Percentiles rank a stretch among this genome's conserved stretches.
Conservation (phyloP, 2,888 invertebrate genomes). For the Micropterix aruncella region DNA sequence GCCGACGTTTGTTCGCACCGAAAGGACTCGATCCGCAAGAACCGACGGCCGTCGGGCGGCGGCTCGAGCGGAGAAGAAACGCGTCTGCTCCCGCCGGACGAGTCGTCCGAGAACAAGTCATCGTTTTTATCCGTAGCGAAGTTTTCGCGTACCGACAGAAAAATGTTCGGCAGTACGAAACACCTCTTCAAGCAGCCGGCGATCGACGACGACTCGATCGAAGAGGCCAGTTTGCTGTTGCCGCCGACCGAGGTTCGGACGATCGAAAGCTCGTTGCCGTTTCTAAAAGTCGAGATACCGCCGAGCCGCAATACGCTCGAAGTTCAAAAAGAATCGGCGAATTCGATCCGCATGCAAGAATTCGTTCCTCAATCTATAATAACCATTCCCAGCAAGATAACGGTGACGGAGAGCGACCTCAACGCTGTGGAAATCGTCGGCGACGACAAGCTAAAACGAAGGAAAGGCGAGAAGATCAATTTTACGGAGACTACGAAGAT, state of each 20-base stretch:
- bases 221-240: constrained; percentile 34
- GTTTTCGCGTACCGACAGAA: constrained; percentile 10
- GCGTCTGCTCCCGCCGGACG: constrained; percentile 24
- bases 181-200: constrained; percentile 42
- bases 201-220: constrained; percentile 36
- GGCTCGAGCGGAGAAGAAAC: constrained; percentile 33
- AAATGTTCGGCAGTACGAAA: constrained; percentile 33
- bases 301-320: not conserved
- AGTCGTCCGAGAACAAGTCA: not conserved
- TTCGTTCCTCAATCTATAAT: not conserved
- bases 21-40: constrained; percentile 35
- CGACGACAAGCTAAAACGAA: constrained; percentile 37
- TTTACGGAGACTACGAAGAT: constrained; percentile 11
- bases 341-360: not conserved
- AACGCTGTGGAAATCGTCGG: constrained; percentile 8
- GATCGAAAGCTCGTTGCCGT: constrained; percentile 8
- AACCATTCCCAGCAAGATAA: constrained; percentile 6
- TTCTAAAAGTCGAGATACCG: constrained; percentile 10
- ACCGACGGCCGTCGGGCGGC: constrained; percentile 31
- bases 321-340: not conserved
- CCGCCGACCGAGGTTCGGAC: constrained; percentile 14
- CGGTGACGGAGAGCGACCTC: constrained; percentile 9
- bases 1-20: constrained; percentile 21
- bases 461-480: constrained; percentile 35
- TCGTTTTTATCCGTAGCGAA: constrained; percentile 11